These are phyloP conservation scores for Otus scops DNA, from an alignment of 2,797 vertebrate genomes.

Conservation along the genomic window DNA sequence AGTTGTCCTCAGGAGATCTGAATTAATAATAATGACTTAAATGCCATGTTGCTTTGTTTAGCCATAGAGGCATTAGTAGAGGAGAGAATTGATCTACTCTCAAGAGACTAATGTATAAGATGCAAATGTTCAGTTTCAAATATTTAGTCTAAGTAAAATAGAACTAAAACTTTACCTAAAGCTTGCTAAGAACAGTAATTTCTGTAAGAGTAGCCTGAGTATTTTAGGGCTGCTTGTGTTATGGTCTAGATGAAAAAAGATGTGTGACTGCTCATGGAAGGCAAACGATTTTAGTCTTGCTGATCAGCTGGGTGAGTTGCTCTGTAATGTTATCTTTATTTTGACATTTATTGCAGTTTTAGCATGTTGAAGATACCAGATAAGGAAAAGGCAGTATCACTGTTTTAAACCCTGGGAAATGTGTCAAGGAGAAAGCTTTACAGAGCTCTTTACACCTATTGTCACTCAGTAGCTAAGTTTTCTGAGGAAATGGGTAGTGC, in stretches of 20 bases:
- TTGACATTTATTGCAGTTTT: background rate
- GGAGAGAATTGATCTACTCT: background rate
- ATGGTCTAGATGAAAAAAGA: background rate
- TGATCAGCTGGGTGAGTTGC: background rate
- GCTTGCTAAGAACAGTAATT: background rate
- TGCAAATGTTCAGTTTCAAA: background rate
- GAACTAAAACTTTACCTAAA: background rate
- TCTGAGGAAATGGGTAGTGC: background rate
- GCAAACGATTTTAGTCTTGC: background rate
- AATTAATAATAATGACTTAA: slow-evolving; percentile 39
- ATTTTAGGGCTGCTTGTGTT: background rate
- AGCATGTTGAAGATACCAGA: background rate
- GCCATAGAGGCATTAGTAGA: background rate
- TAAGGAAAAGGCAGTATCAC: background rate
- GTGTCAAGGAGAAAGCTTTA: background rate
- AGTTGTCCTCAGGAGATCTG: slow-evolving; percentile 15
- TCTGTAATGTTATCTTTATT: background rate
- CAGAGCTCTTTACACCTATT: background rate
- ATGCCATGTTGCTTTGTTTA: slow-evolving; percentile 16
- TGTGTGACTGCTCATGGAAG: background rate
- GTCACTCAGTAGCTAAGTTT: background rate
- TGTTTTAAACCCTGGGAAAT: background rate
- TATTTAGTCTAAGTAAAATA: background rate
- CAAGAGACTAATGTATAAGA: background rate
- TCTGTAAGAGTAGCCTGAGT: background rate